phyloP scores from a whole-genome alignment of 2,113 vertebrate genomes.

The Pseudois nayaur region DNA sequence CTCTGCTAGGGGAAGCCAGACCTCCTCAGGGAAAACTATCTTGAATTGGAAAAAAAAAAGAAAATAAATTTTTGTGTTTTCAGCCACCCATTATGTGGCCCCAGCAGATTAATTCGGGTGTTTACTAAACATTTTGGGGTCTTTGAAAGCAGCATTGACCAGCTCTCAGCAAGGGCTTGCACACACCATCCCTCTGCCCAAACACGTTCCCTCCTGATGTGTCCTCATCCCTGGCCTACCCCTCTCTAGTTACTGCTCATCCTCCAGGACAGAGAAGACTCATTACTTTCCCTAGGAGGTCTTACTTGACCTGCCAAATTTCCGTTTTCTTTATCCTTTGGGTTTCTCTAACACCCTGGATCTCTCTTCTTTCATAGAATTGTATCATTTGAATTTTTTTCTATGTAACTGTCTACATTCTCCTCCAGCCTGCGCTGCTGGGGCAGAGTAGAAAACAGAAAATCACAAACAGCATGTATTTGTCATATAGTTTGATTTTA shows the following conservation, averaged over 20 bases:
- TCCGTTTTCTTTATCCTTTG: not conserved
- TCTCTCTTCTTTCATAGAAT: not conserved
- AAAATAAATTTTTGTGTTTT: not conserved
- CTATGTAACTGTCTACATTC: not conserved
- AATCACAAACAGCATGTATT: not conserved
- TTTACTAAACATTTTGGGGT: not conserved
- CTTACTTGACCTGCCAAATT: not conserved
- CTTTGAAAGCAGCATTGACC: not conserved
- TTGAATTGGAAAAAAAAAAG: not conserved
- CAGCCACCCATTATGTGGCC: not conserved
- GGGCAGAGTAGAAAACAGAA: not conserved
- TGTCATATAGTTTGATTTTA: not conserved
- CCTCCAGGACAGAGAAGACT: not conserved
- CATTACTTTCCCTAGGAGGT: not conserved
- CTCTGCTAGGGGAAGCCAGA: not conserved
- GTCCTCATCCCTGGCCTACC: not conserved
- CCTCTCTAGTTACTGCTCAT: not conserved
- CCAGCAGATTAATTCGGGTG: not conserved
- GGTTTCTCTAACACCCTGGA: not conserved
- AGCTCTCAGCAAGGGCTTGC: not conserved
- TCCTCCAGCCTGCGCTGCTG: not conserved
- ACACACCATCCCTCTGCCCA: accelerated
- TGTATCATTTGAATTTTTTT: not conserved
- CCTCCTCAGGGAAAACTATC: not conserved
- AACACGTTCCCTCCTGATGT: accelerated